Evolutionary conservation across 2,113 vertebrate species (phyloP), one percentile per base, ranked within the genome.

Genomic region (Crotalus tigris): DNA sequence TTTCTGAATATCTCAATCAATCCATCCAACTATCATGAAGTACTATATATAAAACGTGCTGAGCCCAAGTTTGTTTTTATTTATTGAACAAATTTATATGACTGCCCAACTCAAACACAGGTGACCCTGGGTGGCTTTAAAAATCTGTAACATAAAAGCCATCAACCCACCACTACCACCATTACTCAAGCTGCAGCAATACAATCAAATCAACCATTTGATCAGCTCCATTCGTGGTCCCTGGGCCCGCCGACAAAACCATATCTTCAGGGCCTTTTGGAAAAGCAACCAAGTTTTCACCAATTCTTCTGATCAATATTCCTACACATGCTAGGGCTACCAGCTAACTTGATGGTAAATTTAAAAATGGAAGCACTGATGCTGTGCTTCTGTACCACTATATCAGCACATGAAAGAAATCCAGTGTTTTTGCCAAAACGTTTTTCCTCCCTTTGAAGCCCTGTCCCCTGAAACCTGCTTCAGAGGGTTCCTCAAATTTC

Each of bases 321-420:
- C 19, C 8, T 3, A 4, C 46, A n/a, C 81, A 57, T 69, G 87
- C 0, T 0, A 46, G 91, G 49, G 2, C 0, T n/a, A 49, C 8
- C 6, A 24, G 2, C 1, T 21, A 1, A 24, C 3, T 53, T 51
- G 57, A 8, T 53, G 29, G 57, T n/a, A 64, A n/a, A 92, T n/a
- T 7, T 61, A 12, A 69, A 53, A 12, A 86, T 2, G 5, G 24
- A 19, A 85, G 23, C 9, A 33, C n/a, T 81, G 6, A 44, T 81
- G 17, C 33, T 6, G 7, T 44, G 75, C 33, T 39, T 81, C 75
- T 21, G 33, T 81, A 81, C 39, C 15, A 81, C 17, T 39, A 17
- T 6, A 81, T 81, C 7, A 3, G 33, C 33, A 81, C 33, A 44
- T 81, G 17, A 81, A 81, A 81, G 75, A 39, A 81, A 81, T 81